phyloP scores from a whole-genome alignment of 1,140 invertebrate genomes.

The Neodiprion lecontei region DNA sequence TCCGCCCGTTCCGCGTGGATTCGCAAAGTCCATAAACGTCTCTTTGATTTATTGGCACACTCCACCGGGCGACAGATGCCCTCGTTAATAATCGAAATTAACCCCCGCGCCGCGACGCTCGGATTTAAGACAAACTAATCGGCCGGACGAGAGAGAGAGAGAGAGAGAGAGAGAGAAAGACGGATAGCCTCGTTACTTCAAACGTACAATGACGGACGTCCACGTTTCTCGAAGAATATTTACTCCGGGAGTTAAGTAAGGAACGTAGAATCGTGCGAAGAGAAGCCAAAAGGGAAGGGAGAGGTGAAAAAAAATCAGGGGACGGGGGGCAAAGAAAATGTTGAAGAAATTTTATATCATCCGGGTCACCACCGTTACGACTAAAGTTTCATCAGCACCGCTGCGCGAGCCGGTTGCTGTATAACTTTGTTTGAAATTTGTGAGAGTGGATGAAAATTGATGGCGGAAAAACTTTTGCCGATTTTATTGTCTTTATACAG shows the following conservation, averaged over 20 bases:
- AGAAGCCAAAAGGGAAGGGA: too few species aligned
- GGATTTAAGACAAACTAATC: background rate
- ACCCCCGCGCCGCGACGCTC: background rate
- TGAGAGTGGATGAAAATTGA: constrained; percentile 5
- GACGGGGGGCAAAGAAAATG: too few species aligned
- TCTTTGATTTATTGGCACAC: background rate
- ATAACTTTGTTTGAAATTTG: background rate
- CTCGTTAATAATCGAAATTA: constrained; percentile 7
- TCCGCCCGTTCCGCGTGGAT: background rate
- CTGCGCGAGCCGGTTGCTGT: background rate
- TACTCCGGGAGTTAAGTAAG: too few species aligned
- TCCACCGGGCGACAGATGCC: background rate
- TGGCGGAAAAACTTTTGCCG: background rate
- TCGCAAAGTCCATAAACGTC: constrained; percentile 4
- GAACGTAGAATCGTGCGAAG: too few species aligned
- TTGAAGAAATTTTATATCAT: background rate
- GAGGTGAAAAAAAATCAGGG: too few species aligned
- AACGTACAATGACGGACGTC: background rate
- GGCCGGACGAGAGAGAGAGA: background rate
- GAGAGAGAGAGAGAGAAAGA: background rate
- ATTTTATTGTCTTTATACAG: background rate
- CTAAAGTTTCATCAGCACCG: background rate
- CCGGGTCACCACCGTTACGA: background rate
- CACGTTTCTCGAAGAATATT: too few species aligned
- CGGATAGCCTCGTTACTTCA: background rate